Evolutionary conservation across 2,797 vertebrate species (phyloP).

Genomic region (Otolemur crassicaudatus): DNA sequence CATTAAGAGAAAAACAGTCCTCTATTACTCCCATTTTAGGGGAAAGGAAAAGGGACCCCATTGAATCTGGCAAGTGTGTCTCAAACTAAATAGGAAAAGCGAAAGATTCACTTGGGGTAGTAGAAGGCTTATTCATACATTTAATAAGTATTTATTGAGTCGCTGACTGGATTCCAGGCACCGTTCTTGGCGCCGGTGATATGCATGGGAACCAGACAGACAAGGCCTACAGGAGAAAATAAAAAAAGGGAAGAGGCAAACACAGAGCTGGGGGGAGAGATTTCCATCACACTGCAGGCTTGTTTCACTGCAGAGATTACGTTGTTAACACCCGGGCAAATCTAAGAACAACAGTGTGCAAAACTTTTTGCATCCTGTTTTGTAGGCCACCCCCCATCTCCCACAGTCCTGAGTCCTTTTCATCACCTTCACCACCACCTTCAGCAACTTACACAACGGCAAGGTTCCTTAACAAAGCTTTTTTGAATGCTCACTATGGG

Average conservation of each 20-base stretch:
- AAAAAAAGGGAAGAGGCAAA: neutral
- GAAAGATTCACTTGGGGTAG: neutral
- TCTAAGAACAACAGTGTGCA: neutral
- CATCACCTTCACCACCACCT: neutral
- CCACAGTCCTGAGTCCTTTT: neutral
- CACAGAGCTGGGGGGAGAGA: neutral
- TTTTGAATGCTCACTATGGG: neutral
- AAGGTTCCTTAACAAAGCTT: neutral
- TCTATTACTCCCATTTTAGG: slow-evolving; percentile 77
- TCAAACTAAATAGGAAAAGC: neutral
- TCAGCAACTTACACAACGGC: neutral
- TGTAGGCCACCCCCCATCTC: fast-evolving
- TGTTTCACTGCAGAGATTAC: neutral
- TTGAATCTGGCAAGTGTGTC: neutral
- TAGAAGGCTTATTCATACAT: neutral
- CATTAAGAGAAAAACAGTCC: slow-evolving; percentile 78
- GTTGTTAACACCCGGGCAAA: neutral
- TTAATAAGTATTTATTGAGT: neutral
- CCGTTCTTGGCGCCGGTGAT: neutral
- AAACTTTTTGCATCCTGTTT: neutral
- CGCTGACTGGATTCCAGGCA: neutral
- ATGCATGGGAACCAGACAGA: neutral
- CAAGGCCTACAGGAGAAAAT: neutral
- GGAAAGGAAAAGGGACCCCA: slow-evolving; percentile 68
- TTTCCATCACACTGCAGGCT: neutral